These are phyloP conservation scores for Papilio xuthus DNA, from an alignment of 1,140 invertebrate genomes.

Conservation along the genomic window DNA sequence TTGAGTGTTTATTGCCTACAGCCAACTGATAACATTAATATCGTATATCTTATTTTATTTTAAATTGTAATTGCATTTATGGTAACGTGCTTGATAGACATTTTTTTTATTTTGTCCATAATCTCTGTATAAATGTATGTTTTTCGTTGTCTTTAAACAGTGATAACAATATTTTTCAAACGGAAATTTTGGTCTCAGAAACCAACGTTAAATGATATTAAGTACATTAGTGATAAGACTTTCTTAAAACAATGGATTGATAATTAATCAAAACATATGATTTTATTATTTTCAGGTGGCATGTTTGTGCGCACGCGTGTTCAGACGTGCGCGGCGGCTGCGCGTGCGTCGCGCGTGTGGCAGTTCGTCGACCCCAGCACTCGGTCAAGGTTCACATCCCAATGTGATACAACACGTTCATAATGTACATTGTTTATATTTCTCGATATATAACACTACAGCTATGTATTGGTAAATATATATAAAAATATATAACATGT, in stretches of 20 bases:
- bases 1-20: slow-evolving; percentile 15
- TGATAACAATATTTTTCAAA: too few species aligned
- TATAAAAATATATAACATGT: neutral
- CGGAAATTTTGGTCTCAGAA: too few species aligned
- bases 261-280: neutral
- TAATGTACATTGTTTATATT: slow-evolving; percentile 5
- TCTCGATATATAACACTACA: neutral
- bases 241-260: neutral
- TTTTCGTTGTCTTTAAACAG: too few species aligned
- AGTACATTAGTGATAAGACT: neutral
- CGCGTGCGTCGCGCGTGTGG: slow-evolving; percentile 2
- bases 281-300: neutral
- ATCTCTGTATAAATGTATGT: too few species aligned
- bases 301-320: neutral
- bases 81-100: too few species aligned
- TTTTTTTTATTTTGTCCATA: too few species aligned
- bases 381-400: slow-evolving; percentile 12
- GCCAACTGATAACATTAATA: neutral
- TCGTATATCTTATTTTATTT: neutral
- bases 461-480: neutral
- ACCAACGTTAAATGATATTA: too few species aligned
- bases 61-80: too few species aligned
- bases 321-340: neutral
- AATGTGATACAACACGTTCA: neutral
- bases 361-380: slow-evolving; percentile 13